phyloP scores from a whole-genome alignment of 2,888 invertebrate genomes.

The Ephialtes manifestator region DNA sequence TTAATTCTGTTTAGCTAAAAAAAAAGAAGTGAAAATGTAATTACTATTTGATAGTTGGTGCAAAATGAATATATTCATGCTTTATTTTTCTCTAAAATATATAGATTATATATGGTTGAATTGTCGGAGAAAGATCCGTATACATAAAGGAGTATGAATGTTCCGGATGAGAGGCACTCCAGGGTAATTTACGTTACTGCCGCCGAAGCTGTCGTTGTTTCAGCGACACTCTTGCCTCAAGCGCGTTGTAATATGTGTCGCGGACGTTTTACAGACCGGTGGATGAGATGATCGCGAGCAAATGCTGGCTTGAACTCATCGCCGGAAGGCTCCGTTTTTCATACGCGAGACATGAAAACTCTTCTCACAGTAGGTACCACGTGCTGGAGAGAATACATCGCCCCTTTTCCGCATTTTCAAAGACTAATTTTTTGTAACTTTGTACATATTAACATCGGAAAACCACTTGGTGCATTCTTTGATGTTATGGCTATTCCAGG shows the following conservation, averaged over 20 bases:
- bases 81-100: too few species aligned
- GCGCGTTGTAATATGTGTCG: slow-evolving; percentile 1
- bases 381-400: neutral
- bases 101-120: too few species aligned
- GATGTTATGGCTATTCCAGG: too few species aligned
- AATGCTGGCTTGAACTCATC: neutral
- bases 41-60: too few species aligned
- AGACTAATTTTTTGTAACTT: neutral
- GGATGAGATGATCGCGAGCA: neutral
- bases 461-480: too few species aligned
- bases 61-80: too few species aligned
- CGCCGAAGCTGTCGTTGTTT: slow-evolving; percentile 11
- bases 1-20: too few species aligned
- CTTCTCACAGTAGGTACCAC: neutral
- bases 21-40: too few species aligned
- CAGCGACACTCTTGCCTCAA: slow-evolving; percentile 7
- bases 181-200: slow-evolving; percentile 62
- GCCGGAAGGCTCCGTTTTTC: neutral
- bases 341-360: neutral
- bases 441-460: neutral
- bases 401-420: neutral
- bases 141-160: slow-evolving; percentile 22
- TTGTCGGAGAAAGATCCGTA: neutral
- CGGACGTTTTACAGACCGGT: neutral
- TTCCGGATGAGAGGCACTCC: slow-evolving; percentile 4